These are phyloP conservation scores for Salmo trutta DNA, from an alignment of 2,797 vertebrate genomes.

Conservation along the genomic window DNA sequence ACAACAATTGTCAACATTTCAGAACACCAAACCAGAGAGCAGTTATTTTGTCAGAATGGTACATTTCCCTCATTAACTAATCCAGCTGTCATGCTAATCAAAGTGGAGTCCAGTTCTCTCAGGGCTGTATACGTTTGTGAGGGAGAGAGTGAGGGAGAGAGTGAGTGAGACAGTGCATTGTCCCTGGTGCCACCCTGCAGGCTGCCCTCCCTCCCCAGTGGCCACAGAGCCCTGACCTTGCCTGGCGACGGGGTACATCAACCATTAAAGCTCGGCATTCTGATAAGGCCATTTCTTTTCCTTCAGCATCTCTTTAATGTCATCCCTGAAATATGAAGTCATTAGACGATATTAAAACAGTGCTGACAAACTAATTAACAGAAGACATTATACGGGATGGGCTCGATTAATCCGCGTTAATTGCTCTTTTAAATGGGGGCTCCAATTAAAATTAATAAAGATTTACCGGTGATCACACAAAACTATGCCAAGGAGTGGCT, in stretches of 20 bases:
- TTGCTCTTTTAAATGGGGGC: conserved; percentile 99
- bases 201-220: conserved; percentile 61
- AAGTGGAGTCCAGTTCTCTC: background rate
- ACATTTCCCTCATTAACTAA: too few species aligned
- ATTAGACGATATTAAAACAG: conserved; percentile 99
- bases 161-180: conserved; percentile 26
- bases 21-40: too few species aligned
- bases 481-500: conserved; percentile 89
- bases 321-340: conserved; percentile 99
- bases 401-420: conserved; percentile 99
- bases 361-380: conserved; percentile 99
- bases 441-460: conserved; percentile 99
- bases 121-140: background rate
- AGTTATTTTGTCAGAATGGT: too few species aligned
- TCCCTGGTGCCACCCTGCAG: conserved; percentile 62
- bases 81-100: background rate
- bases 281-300: conserved; percentile 99
- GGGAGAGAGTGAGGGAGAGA: conserved; percentile 10
- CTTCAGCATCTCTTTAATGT: conserved; percentile 98
- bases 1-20: too few species aligned
- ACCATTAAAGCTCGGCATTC: conserved; percentile 88
- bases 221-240: conserved; percentile 87
- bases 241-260: conserved; percentile 88
- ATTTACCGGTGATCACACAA: conserved; percentile 98
- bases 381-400: conserved; percentile 99